phyloP scores from a whole-genome alignment of 2,888 invertebrate genomes.

The Caenorhabditis panamensis region DNA sequence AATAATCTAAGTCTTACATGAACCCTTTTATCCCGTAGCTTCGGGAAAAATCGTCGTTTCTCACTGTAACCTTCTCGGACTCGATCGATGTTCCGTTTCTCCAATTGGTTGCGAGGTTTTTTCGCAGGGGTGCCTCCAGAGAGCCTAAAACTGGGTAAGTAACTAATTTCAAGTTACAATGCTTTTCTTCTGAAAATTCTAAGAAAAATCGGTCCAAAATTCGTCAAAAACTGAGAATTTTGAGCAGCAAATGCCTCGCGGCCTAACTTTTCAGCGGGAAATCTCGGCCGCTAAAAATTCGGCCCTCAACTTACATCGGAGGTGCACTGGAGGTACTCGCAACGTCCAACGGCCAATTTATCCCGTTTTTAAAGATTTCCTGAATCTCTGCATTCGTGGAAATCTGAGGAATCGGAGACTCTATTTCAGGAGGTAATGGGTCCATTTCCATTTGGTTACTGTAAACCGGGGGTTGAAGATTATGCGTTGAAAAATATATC shows the following conservation, averaged over 20 bases:
- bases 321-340: conserved; percentile 66
- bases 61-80: conserved; percentile 56
- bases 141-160: conserved; percentile 19
- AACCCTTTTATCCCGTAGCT: conserved; percentile 51
- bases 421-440: background rate
- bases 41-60: conserved; percentile 48
- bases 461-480: background rate
- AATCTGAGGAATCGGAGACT: background rate
- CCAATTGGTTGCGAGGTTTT: conserved; percentile 29
- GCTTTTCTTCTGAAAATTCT: background rate
- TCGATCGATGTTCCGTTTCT: conserved; percentile 41
- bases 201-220: background rate
- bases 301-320: conserved; percentile 27
- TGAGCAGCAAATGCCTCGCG: too few relatives aligned
- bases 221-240: background rate
- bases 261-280: background rate
- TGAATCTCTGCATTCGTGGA: background rate
- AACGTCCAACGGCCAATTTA: conserved; percentile 62
- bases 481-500: too few relatives aligned
- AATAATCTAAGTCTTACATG: conserved; percentile 28
- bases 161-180: background rate
- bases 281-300: background rate
- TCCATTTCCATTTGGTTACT: background rate
- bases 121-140: conserved; percentile 40
- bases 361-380: conserved; percentile 53